These are phyloP conservation scores for Petrophora chlorosata DNA, from an alignment of 2,888 invertebrate genomes.

Conservation along the genomic window DNA sequence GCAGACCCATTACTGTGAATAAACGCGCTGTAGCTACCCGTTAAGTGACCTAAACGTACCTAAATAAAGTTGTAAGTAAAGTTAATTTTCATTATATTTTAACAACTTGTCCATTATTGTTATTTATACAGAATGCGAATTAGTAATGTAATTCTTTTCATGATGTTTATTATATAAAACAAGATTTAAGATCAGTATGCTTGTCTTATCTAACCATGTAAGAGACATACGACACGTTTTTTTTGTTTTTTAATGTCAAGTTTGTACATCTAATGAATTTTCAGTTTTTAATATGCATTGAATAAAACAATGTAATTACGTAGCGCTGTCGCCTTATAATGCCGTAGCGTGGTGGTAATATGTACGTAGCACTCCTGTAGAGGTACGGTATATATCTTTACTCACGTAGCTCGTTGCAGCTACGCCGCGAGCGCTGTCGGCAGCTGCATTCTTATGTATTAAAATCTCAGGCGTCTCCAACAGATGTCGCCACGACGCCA, in stretches of 20 bases:
- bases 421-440: conserved; percentile 31
- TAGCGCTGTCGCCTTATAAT: not conserved
- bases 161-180: no score
- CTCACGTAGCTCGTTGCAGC: conserved; percentile 4
- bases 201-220: no score
- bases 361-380: no score
- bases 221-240: no score
- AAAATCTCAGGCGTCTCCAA: conserved; percentile 58
- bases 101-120: not conserved
- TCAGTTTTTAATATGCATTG: conserved; percentile 4
- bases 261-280: no score
- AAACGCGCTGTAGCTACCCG: conserved; percentile 27
- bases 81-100: not conserved
- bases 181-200: no score
- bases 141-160: no score
- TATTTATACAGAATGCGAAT: no score
- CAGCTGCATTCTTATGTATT: conserved; percentile 55
- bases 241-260: no score
- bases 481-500: conserved; percentile 52
- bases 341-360: no score
- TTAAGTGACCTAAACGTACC: no score
- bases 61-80: no score
- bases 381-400: not conserved
- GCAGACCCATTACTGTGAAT: conserved; percentile 37
- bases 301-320: conserved; percentile 5